phyloP scores from a whole-genome alignment of 92 coral and sea anemone genomes.

The Epizoanthus stellaris region DNA sequence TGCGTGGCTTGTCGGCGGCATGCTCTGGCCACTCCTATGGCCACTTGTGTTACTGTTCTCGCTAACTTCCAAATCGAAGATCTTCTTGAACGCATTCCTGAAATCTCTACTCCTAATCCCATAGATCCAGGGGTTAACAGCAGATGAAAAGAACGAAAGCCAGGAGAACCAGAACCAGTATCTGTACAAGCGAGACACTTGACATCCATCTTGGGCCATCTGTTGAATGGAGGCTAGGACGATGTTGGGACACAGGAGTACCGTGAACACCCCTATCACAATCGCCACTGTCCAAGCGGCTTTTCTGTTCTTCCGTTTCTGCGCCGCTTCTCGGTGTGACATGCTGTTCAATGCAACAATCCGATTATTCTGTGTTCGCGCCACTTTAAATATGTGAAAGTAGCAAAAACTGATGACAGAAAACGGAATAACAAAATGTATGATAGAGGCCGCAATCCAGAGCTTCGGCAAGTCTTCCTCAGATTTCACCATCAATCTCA shows the following conservation, averaged over 20 bases:
- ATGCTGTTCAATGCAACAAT: slow-evolving; percentile 16
- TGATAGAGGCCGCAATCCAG: slow-evolving; percentile 33
- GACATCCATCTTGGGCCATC: slow-evolving; percentile 25
- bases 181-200: slow-evolving; percentile 30
- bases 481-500: slow-evolving; percentile 16
- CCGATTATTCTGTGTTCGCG: slow-evolving; percentile 13
- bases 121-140: slow-evolving; percentile 37
- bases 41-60: slow-evolving; percentile 19
- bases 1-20: no score
- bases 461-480: slow-evolving; percentile 26
- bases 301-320: slow-evolving; percentile 29
- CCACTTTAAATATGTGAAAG: slow-evolving; percentile 21
- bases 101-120: slow-evolving; percentile 37
- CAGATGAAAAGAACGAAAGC: slow-evolving; percentile 26
- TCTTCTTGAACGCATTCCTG: slow-evolving; percentile 30
- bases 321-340: slow-evolving; percentile 11
- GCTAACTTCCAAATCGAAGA: slow-evolving; percentile 16
- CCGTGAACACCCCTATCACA: slow-evolving; percentile 37
- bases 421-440: slow-evolving; percentile 43
- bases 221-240: slow-evolving; percentile 38
- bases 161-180: slow-evolving; percentile 38
- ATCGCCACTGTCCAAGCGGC: slow-evolving; percentile 45
- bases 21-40: no score
- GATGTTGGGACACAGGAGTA: slow-evolving; percentile 25
- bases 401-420: slow-evolving; percentile 26